phyloP scores from a whole-genome alignment of 2,797 vertebrate genomes.

The Amblyopsis hoosieri region DNA sequence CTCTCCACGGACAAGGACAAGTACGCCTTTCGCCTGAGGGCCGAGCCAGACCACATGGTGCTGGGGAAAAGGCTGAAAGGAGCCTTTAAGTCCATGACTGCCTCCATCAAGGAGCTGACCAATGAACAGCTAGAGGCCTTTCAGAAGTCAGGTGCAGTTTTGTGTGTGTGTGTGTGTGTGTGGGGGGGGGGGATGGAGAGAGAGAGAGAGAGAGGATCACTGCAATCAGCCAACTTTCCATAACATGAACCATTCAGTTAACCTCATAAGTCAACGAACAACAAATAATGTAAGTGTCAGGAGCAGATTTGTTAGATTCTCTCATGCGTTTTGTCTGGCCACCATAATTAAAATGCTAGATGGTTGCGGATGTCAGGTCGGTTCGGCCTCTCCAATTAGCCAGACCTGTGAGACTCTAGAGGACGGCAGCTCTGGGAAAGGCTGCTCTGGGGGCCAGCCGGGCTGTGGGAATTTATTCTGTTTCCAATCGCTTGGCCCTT shows the following conservation, averaged over 20 bases:
- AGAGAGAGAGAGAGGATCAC: no score
- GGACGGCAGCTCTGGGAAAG: slow-evolving; percentile 50
- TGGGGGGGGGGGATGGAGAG: no score
- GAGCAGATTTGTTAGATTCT: background rate
- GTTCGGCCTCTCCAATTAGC: slow-evolving; percentile 66
- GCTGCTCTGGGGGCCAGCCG: slow-evolving; percentile 57
- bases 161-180: slow-evolving; percentile 7
- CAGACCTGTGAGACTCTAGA: slow-evolving; percentile 33
- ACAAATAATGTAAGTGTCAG: slow-evolving; percentile 5
- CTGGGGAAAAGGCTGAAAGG: slow-evolving; percentile 94
- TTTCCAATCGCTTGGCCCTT: slow-evolving; percentile 68
- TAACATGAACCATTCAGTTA: background rate
- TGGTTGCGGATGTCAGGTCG: slow-evolving; percentile 60
- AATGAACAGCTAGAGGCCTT: slow-evolving; percentile 89
- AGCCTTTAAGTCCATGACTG: slow-evolving; percentile 87
- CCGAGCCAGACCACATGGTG: slow-evolving; percentile 97
- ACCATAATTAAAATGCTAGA: background rate
- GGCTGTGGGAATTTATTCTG: slow-evolving; percentile 68
- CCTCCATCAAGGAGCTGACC: slow-evolving; percentile 89
- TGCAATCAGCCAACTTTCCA: no score
- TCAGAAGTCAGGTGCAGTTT: slow-evolving; percentile 84
- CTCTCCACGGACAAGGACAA: slow-evolving; percentile 91
- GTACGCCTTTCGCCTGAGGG: slow-evolving; percentile 89
- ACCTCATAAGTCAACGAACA: background rate
- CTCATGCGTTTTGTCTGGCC: slow-evolving; percentile 26